These are phyloP conservation scores for Rotaria sp. DNA, from an alignment of 2,888 invertebrate genomes.

Conservation along the genomic window DNA sequence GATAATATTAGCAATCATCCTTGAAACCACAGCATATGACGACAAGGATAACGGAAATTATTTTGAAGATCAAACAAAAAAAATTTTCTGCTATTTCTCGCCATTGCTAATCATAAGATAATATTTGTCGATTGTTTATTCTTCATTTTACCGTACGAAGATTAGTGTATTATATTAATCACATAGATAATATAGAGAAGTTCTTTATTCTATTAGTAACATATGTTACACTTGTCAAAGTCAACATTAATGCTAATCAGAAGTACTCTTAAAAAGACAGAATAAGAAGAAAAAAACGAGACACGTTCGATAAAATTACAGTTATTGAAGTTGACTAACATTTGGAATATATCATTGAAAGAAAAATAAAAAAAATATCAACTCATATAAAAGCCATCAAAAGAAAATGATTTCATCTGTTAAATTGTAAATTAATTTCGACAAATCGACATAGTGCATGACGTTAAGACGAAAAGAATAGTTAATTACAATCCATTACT, in stretches of 20 bases:
- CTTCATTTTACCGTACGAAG: neutral
- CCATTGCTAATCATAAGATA: neutral
- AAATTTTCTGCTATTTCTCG: neutral
- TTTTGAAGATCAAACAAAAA: neutral
- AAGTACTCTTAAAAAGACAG: neutral
- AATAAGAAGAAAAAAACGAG: neutral
- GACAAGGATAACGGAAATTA: neutral
- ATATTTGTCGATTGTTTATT: neutral
- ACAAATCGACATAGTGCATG: too few species aligned
- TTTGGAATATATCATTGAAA: too few species aligned
- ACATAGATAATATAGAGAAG: neutral
- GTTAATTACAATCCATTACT: too few species aligned
- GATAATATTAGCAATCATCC: neutral
- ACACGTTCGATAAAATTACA: neutral
- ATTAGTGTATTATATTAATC: neutral
- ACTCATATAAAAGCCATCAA: too few species aligned
- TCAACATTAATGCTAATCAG: neutral
- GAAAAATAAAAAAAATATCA: too few species aligned
- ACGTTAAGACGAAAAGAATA: too few species aligned
- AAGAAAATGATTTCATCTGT: too few species aligned
- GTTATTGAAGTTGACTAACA: too few species aligned
- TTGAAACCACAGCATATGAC: neutral
- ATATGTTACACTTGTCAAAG: slow-evolving; percentile 8
- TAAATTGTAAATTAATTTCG: too few species aligned
- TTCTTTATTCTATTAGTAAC: neutral